These are phyloP conservation scores for Elephas maximus DNA, from an alignment of 2,113 vertebrate species.

Conservation along the genomic window DNA sequence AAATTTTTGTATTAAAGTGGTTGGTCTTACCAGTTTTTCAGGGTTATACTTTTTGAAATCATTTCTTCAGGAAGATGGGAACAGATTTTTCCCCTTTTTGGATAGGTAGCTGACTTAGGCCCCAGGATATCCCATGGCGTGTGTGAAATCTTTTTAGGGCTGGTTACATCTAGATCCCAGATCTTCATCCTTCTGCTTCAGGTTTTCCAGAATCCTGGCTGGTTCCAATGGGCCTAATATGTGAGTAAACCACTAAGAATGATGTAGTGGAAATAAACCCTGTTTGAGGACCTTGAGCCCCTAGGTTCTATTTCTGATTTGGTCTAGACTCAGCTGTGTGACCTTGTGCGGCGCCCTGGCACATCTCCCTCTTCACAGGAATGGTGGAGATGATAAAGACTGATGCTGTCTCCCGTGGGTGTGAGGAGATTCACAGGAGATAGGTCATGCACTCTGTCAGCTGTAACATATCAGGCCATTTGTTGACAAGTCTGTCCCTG, in stretches of 20 bases:
- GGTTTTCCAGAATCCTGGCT: conserved; percentile 40
- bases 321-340: neutral
- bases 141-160: neutral
- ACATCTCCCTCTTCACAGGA: neutral
- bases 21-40: conserved; percentile 8
- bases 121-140: neutral
- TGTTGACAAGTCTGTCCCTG: neutral
- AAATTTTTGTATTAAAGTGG: conserved; percentile 20
- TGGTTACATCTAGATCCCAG: neutral
- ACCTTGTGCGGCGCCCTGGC: neutral
- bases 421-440: neutral
- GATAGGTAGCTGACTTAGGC: neutral
- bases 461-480: conserved; percentile 7
- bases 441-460: neutral
- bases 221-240: neutral
- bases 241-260: neutral
- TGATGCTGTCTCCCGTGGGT: neutral
- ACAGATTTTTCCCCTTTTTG: neutral
- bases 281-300: neutral
- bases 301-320: conserved; percentile 33
- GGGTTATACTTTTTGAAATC: neutral
- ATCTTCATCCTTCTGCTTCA: neutral
- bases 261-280: neutral
- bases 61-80: conserved; percentile 4
- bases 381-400: neutral